These are phyloP conservation scores for Oasisia sp. DNA, from an alignment of 2,888 invertebrate species.

Conservation along the genomic window DNA sequence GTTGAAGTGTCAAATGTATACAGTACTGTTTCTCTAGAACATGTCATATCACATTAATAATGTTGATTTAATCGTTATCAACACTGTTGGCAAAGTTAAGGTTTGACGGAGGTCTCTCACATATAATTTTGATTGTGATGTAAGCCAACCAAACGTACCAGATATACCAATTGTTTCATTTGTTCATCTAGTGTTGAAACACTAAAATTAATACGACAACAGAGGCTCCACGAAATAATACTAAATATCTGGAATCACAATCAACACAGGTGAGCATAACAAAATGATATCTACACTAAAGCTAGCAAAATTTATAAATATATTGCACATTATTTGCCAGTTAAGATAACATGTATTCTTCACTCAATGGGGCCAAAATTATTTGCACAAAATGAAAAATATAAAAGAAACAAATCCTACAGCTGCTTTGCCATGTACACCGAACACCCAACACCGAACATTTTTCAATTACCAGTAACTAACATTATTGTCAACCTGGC, in stretches of 20 bases:
- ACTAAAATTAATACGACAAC: background rate
- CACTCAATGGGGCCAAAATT: background rate
- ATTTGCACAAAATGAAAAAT: too few relatives aligned
- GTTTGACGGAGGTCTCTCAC: too few relatives aligned
- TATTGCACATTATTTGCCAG: background rate
- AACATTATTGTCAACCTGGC: background rate
- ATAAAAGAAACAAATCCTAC: background rate
- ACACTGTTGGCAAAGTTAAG: too few relatives aligned
- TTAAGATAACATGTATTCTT: conserved; percentile 24
- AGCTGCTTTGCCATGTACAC: background rate
- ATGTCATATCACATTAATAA: too few relatives aligned
- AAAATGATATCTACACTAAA: conserved; percentile 17
- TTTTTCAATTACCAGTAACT: background rate
- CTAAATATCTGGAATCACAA: background rate
- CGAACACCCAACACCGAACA: background rate
- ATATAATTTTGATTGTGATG: too few relatives aligned
- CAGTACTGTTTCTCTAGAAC: too few relatives aligned
- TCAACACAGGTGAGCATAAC: background rate
- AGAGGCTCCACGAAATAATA: background rate
- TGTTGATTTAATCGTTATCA: too few relatives aligned
- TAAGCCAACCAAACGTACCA: too few relatives aligned
- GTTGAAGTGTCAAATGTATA: too few relatives aligned
- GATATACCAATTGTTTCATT: too few relatives aligned
- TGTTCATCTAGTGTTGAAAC: too few relatives aligned
- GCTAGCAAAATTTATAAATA: background rate